Evolutionary conservation across 2,888 invertebrate species (phyloP), one percentile per base, ranked within the genome.

Genomic region (Silvanus unidentatus): DNA sequence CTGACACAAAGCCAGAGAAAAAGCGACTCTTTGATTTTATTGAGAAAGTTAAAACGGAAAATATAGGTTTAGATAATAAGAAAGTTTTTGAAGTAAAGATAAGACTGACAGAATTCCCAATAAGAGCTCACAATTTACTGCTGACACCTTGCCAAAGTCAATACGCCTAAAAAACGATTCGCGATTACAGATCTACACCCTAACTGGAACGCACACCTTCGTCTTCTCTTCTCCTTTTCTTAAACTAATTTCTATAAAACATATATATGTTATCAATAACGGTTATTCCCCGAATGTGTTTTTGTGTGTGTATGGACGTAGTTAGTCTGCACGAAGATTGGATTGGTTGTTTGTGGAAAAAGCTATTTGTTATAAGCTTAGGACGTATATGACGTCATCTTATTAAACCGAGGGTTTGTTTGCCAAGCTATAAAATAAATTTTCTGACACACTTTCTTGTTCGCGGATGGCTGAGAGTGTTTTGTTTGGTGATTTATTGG

Each of bases 341-440:
- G 58, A 61, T 62, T 56, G 58, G 60, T 55, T 59, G 57, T 58
- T 59, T 58, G 60, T 47, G 44, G 59, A 56, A 59, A 32, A 37
- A 54, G 60, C 63, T 57, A 65, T 65, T 62, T 62, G 60, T 63
- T 64, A 61, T 56, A 45, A 57, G 55, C 55, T 58, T 55, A 54
- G 55, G 60, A 60, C 62, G 60, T 63, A 59, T 60, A 61, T 62
- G 63, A 63, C 63, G 64, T 64, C 64, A 63, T 64, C 64, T 66
- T 66, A 66, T 66, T 66, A 66, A 65, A 64, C 59, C 54, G 50
- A 58, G 59, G 61, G 62, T 58, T 63, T 66, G 64, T 64, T 66
- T 66, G 65, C 63, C 63, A 62, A 63, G 63, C 64, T 58, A 62
- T 66, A 64, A 64, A 66, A 66, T 66, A 66, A 66, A 64, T 66